These are phyloP conservation scores for Epizoanthus rinbou DNA, from an alignment of 92 coral and sea anemone species.

Conservation along the genomic window DNA sequence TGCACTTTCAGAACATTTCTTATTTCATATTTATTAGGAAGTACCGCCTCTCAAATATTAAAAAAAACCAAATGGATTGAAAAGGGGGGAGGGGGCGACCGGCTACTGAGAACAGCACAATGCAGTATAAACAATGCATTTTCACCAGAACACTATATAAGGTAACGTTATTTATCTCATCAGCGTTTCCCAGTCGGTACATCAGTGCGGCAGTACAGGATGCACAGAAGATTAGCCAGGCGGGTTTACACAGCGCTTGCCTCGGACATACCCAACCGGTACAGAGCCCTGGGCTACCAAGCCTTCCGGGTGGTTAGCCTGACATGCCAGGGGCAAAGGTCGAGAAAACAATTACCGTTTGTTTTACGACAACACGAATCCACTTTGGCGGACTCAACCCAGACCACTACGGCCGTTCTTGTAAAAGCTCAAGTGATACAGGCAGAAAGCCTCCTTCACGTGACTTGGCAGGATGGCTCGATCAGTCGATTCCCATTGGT, in stretches of 20 bases:
- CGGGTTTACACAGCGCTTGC: background rate
- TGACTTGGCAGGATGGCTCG: background rate
- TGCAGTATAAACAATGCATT: too few relatives aligned
- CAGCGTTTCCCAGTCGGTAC: background rate
- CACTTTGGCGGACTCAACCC: background rate
- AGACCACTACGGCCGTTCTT: background rate
- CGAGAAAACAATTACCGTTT: background rate
- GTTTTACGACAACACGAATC: background rate
- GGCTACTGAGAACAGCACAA: too few relatives aligned
- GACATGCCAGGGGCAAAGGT: background rate
- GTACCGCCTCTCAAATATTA: too few relatives aligned
- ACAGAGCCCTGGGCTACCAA: background rate
- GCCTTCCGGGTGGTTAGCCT: background rate
- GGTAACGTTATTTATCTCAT: too few relatives aligned
- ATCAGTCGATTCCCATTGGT: background rate
- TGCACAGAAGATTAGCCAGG: constrained; percentile 7
- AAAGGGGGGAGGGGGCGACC: too few relatives aligned
- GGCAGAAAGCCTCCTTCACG: background rate
- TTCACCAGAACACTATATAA: too few relatives aligned
- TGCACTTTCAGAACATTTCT: too few relatives aligned
- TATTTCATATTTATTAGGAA: too few relatives aligned
- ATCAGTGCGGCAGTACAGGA: background rate
- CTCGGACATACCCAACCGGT: too few relatives aligned
- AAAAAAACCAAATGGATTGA: too few relatives aligned
- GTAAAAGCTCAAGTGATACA: background rate